Evolutionary conservation across 2,113 vertebrate genomes (phyloP), one percentile per base, ranked within the genome.

Genomic region (Forbesichthys agassizii): DNA sequence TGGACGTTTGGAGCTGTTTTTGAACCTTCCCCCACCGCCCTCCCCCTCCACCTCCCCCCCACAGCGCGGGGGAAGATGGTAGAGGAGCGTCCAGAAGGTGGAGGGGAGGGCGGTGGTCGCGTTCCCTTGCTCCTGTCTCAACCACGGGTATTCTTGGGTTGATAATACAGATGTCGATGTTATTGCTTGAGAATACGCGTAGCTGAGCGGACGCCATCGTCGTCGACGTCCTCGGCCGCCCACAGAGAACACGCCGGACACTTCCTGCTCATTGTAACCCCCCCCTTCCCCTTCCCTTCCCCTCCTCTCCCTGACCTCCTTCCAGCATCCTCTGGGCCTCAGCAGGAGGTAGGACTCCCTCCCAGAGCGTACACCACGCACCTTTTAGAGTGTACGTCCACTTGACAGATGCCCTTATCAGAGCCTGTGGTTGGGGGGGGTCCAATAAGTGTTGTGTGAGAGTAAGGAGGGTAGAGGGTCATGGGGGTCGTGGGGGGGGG

Each of bases 321-420:
- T 13, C 62, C 46, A 67, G 77, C 77, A 27, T 80, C 84, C 73
- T 68, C 69, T 68, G 8, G 53, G 73, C 74, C 74, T 85, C 88
- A 47, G 73, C 80, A 76, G 85, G 81, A 88, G 81, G 87, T 84
- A 82, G 83, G 83, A 72, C 77, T 85, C 20, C 20, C 20, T 0
- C 80, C 79, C 83, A 84, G 73, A 80, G 76, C 79, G 86, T 82
- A 80, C 88, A 90, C 89, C 88, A 82, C 88, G 89, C 86, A 86
- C 87, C 89, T 90, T 86, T 91, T 90, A 88, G 73, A 89, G 87
- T 88, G 84, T 88, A 90, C 88, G 85, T 89, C 79, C 77, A 81
- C 86, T 89, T 88, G 91, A 91, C 88, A 91, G 90, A 82, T 91
- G 88, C 90, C 86, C 91, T 92, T 91, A 91, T 91, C 88, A 91